phyloP scores from a whole-genome alignment of 2,888 invertebrate species.

The Dynastes hyllus region DNA sequence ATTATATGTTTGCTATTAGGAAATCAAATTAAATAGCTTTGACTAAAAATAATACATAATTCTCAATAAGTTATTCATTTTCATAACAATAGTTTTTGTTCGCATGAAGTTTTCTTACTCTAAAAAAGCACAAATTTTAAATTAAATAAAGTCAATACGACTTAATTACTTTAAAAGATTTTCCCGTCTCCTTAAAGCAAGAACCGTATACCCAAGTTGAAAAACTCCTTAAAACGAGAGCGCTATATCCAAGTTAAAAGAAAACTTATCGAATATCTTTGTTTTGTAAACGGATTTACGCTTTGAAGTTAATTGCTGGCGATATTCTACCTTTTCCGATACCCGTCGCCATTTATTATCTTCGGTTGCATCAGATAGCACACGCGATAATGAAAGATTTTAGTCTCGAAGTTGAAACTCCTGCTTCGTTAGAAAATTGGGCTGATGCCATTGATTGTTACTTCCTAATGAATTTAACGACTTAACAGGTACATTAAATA shows the following conservation, averaged over 20 bases:
- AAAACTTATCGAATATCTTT: conserved; percentile 9
- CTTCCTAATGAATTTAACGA: conserved; percentile 57
- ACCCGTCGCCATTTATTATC: conserved; percentile 1
- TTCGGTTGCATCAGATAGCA: neutral
- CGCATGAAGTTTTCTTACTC: too few relatives aligned
- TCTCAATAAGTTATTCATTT: too few relatives aligned
- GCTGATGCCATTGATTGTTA: conserved; percentile 59
- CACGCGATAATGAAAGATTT: conserved; percentile 9
- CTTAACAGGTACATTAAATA: conserved; percentile 43
- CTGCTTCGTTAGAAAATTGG: conserved; percentile 52
- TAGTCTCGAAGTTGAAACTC: conserved; percentile 1
- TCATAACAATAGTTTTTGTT: too few relatives aligned
- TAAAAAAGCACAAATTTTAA: too few relatives aligned
- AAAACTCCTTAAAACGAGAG: too few relatives aligned
- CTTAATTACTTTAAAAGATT: too few relatives aligned
- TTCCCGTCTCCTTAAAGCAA: too few relatives aligned
- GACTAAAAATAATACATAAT: too few relatives aligned
- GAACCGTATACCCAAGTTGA: too few relatives aligned
- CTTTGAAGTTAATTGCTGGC: neutral
- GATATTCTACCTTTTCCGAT: neutral
- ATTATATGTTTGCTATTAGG: too few relatives aligned
- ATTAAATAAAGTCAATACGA: too few relatives aligned
- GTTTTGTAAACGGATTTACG: conserved; percentile 10
- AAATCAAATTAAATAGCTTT: too few relatives aligned
- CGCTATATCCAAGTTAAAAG: neutral